Conservation (phyloP, 2,797 vertebrate species). For the Enoplosus armatus region DNA sequence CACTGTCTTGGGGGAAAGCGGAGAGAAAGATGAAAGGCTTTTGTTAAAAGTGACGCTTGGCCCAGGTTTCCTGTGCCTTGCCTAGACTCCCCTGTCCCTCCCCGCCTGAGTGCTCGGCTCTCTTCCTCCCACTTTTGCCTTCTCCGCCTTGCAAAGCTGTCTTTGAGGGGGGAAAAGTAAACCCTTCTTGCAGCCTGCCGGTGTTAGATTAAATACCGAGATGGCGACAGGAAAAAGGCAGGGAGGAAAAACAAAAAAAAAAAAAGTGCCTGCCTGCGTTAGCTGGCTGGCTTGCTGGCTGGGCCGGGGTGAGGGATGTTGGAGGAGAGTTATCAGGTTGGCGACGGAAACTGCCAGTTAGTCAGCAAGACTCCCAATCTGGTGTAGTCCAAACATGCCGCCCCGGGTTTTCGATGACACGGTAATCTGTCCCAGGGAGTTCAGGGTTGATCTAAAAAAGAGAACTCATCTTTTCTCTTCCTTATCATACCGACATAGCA, state of each 20-base stretch:
- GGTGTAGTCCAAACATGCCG: conserved; percentile 92
- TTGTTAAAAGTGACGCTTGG: conserved; percentile 92
- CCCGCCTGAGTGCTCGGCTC: conserved; percentile 72
- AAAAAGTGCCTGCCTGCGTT: conserved; percentile 49
- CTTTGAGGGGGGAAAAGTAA: conserved; percentile 91
- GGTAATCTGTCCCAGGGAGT: conserved; percentile 92
- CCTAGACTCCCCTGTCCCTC: conserved; percentile 71
- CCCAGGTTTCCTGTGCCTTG: conserved; percentile 94
- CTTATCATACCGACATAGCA: conserved; percentile 90
- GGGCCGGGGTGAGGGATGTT: conserved; percentile 79
- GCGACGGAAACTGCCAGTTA: conserved; percentile 97
- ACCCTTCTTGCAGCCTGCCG: conserved; percentile 94
- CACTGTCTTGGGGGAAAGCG: conserved; percentile 88
- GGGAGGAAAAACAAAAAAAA: conserved; percentile 93
- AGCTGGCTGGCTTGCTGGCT: conserved; percentile 42
- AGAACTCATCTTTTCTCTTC: conserved; percentile 91
- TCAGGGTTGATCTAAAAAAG: conserved; percentile 92
- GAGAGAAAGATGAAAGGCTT: conserved; percentile 94
- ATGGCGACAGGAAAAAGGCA: conserved; percentile 99
- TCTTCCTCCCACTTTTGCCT: conserved; percentile 77
- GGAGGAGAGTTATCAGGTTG: conserved; percentile 89
- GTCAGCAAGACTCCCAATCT: conserved; percentile 92
- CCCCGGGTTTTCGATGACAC: conserved; percentile 90
- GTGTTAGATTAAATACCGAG: conserved; percentile 99
- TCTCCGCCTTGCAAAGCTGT: conserved; percentile 73